These are phyloP conservation scores for Rousettus madagascariensis DNA, from an alignment of 2,797 vertebrate genomes.

Conservation along the genomic window DNA sequence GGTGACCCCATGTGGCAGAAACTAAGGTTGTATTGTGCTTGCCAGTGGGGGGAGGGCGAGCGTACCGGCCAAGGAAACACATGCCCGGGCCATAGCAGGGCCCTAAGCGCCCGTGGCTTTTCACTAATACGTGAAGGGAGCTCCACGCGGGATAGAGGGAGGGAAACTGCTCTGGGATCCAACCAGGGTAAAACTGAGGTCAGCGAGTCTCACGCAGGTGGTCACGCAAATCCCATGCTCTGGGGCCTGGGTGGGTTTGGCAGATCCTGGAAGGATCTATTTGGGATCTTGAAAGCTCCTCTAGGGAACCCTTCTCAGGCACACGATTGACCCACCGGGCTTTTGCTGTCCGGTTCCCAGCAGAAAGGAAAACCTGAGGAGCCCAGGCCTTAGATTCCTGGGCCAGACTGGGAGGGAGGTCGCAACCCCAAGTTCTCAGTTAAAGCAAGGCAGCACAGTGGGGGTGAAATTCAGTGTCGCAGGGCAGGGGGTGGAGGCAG, in stretches of 20 bases:
- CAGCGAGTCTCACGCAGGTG: not conserved
- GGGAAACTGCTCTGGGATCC: not conserved
- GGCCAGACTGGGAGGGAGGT: not conserved
- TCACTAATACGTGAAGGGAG: not conserved
- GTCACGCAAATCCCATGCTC: not conserved
- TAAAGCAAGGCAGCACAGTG: conserved; percentile 69
- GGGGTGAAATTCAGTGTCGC: conserved; percentile 77
- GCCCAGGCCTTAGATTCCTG: not conserved
- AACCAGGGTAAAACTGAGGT: not conserved
- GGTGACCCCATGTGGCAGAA: conserved; percentile 80
- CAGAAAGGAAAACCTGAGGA: not conserved
- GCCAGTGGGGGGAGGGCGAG: conserved; percentile 74
- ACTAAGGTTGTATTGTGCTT: conserved; percentile 81
- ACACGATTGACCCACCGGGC: not conserved
- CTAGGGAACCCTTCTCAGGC: not conserved
- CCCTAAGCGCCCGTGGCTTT: not conserved
- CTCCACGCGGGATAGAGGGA: not conserved
- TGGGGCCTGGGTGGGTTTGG: not conserved
- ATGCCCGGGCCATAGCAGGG: conserved; percentile 20
- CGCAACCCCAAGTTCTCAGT: conserved; percentile 78
- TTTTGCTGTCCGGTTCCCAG: not conserved
- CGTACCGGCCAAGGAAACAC: conserved; percentile 60
- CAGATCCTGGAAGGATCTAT: not conserved
- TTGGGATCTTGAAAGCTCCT: not conserved
- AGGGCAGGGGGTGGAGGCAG: conserved; percentile 41